Evolutionary conservation across 2,797 vertebrate genomes (phyloP).

Genomic region (Danionella dracula): DNA sequence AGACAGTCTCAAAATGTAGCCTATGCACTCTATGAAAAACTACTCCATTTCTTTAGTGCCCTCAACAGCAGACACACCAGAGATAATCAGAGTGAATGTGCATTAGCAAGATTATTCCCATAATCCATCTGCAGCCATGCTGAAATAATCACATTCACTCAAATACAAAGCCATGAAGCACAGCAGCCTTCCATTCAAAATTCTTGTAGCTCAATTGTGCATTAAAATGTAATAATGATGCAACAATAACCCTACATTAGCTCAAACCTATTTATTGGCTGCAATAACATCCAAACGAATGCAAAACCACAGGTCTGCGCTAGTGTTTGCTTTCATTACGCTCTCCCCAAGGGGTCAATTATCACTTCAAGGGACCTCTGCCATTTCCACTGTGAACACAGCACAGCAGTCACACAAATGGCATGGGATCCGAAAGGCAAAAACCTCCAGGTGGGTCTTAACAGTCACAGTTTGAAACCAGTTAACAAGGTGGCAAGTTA

Average conservation of each 20-base stretch:
- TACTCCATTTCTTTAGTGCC: no score
- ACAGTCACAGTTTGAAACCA: neutral
- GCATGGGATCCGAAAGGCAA: neutral
- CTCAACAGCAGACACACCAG: slow-evolving; percentile 9
- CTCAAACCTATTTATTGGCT: neutral
- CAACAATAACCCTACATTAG: neutral
- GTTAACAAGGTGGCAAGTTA: neutral
- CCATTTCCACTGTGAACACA: slow-evolving; percentile 3
- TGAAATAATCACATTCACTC: slow-evolving; percentile 11
- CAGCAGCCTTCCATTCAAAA: no score
- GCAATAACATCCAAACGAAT: neutral
- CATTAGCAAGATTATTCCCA: slow-evolving; percentile 42
- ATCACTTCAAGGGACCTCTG: slow-evolving; percentile 47
- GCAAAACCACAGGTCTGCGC: neutral
- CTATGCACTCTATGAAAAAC: no score
- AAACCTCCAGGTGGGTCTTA: neutral
- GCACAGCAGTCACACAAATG: neutral
- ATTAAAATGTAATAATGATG: slow-evolving; percentile 9
- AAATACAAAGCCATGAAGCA: neutral
- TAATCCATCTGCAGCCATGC: slow-evolving; percentile 39
- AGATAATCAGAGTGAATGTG: slow-evolving; percentile 47
- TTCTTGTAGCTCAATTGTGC: neutral
- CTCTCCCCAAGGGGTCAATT: slow-evolving; percentile 61
- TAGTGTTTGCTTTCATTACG: slow-evolving; percentile 45
- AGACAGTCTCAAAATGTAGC: no score